Evolutionary conservation across 92 coral and sea anemone genomes (phyloP), one percentile per base, ranked within the genome.

Genomic region (Porites lobata): DNA sequence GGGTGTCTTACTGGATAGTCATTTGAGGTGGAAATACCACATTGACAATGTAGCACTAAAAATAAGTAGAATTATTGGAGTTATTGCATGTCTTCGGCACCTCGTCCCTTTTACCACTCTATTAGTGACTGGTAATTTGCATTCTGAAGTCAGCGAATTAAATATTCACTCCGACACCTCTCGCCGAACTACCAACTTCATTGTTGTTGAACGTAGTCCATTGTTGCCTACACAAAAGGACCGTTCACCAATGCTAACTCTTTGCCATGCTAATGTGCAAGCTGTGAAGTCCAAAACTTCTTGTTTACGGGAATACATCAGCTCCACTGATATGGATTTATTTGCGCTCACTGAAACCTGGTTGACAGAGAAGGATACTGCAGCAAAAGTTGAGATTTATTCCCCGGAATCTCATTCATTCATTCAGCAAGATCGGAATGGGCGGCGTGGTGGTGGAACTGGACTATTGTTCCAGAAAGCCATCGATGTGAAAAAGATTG

Each of bases 261-360:
- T 29, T 29, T 29, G 38, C 38, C 38, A 29, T 29, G 38, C 38
- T 29, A 68, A 67, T 82, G 78, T 82, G 24, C 87, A 38, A 70
- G 63, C 79, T n/a, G 65, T 82, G 17, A 82, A 82, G 66, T 54
- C 79, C 66, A 56, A 82, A 24, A 51, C 63, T 56, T 79, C 69
- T 68, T 32, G 57, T 32, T 29, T 54, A 24, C 38, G 50, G 69
- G 58, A 72, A 8, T 83, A 52, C 61, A 72, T 83, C 22, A 24
- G 8, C 17, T 50, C 51, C 50, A 82, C 67, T n/a, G 71, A 70
- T 19, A 59, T 82, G 38, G 87, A 69, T 68, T 71, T 71, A 17
- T 69, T 82, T 43, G 47, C 86, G 4, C 57, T 82, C 64, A 82
- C 86, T 66, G 86, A 69, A 69, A 66, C 68, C 19, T 82, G 86